These are phyloP conservation scores for Syrphus vitripennis DNA, from an alignment of 2,888 invertebrate genomes.

Conservation along the genomic window DNA sequence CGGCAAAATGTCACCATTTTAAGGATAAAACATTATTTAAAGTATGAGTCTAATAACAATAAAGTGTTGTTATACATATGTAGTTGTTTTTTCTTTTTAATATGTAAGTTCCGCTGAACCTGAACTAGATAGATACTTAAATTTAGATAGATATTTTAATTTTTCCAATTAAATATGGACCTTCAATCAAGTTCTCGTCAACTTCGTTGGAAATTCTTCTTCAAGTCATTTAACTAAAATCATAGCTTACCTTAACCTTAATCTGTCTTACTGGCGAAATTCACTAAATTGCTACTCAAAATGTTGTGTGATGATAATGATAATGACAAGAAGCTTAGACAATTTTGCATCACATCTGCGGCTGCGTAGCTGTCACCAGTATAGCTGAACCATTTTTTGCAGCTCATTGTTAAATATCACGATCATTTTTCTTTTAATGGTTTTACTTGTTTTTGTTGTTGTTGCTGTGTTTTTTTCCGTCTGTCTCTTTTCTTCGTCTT, in stretches of 20 bases:
- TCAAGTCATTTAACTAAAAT: not conserved
- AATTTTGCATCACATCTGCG: constrained; percentile 26
- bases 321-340: constrained; percentile 15
- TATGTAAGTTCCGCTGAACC: too few relatives aligned
- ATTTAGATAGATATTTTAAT: too few relatives aligned
- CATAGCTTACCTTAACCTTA: not conserved
- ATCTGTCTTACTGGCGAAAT: not conserved
- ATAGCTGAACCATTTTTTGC: constrained; percentile 34
- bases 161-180: too few relatives aligned
- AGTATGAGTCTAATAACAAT: too few relatives aligned
- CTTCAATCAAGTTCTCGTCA: too few relatives aligned
- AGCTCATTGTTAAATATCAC: constrained; percentile 18
- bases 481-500: not conserved
- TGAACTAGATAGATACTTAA: too few relatives aligned
- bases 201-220: too few relatives aligned
- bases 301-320: not conserved
- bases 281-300: not conserved
- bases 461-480: not conserved
- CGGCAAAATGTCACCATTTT: too few relatives aligned
- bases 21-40: too few relatives aligned
- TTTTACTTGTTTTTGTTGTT: constrained; percentile 8
- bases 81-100: too few relatives aligned
- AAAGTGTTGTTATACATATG: too few relatives aligned
- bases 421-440: constrained; percentile 21
- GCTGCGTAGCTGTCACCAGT: constrained; percentile 53